A percentile compares a stretch with the other conserved stretches of the same genome.
phyloP scores from a whole-genome alignment of 2,113 vertebrate species.

The Lophura nycthemera region DNA sequence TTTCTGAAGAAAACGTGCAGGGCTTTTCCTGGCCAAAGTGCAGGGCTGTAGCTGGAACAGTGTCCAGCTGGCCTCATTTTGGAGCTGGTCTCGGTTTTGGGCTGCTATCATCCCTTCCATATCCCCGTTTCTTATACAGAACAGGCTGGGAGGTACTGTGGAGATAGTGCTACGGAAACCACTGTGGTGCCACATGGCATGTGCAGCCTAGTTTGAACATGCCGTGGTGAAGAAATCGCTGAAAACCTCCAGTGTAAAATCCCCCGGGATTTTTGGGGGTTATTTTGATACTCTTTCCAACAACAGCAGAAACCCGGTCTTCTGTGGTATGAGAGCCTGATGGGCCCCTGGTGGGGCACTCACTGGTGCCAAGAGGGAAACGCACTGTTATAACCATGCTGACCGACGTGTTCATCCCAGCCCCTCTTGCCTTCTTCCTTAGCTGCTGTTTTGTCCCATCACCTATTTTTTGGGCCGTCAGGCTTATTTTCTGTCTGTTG shows the following conservation, averaged over 20 bases:
- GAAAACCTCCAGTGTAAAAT: neutral
- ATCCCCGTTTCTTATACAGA: neutral
- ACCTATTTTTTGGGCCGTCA: neutral
- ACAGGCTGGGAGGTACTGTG: neutral
- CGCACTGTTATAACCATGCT: neutral
- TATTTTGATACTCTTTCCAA: neutral
- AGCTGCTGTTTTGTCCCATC: neutral
- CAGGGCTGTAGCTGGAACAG: constrained; percentile 41
- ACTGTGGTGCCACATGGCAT: neutral
- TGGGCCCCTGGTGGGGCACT: neutral
- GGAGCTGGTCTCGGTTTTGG: constrained; percentile 11
- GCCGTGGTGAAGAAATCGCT: neutral
- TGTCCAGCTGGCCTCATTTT: constrained; percentile 39
- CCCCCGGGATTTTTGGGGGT: neutral
- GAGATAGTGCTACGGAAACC: neutral
- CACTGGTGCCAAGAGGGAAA: neutral
- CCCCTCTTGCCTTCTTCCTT: neutral
- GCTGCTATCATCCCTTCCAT: neutral
- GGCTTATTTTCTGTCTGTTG: neutral
- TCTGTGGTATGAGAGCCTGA: neutral
- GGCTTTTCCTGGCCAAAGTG: constrained; percentile 41
- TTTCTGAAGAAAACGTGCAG: constrained; percentile 57
- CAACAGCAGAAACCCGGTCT: neutral
- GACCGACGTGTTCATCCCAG: neutral
- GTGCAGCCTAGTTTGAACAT: neutral